Base-by-base conservation (phyloP, 2,888 invertebrate species). In the Cybosia mesomella region DNA sequence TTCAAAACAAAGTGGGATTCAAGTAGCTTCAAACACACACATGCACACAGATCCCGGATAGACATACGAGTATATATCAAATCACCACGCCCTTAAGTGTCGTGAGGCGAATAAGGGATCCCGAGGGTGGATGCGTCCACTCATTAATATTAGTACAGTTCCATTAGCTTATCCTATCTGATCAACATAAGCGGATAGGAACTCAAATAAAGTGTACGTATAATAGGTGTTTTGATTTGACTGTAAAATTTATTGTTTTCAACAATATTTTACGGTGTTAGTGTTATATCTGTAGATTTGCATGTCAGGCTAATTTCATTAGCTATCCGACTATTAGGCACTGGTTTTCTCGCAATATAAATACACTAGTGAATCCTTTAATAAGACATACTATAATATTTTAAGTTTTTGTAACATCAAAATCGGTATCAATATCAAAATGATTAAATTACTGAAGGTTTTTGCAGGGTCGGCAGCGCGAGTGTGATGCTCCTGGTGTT, bases 111-210 rank as follows among this genome's bases (percentile, higher is more conserved):
- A 68, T 60, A 69, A 65, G 53, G 61, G 68, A 61, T 57, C 49
- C 21, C 22, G 53, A 21, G 68, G 65, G 65, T 53, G 61, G 36
- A 53, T 64, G 64, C 34, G 34, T 28, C n/a, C 49, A 57, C 53
- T 69, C 57, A 65, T 69, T 65, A 53, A 65, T 55, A 64, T 57
- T 53, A 53, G 61, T 65, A 61, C 61, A 68, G 61, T 58, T n/a
- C 65, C 68, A 65, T 69, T 65, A 61, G 65, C 61, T 61, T 61
- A 69, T 69, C 68, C 68, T 53, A 55, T 67, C 61, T 57, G 55
- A 67, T 67, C 61, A 55, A 57, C 53, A 57, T 61, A 61, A 61
- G 53, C 43, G 60, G 53, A 66, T 60, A 61, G 60, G 39, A 65
- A 53, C 28, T n/a, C 21, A 53, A 22, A 58, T 58, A 65, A 60